Percentiles rank a stretch among this genome's conserved stretches.
Conservation (phyloP, 1,140 invertebrate genomes). For the Heterodera schachtii region DNA sequence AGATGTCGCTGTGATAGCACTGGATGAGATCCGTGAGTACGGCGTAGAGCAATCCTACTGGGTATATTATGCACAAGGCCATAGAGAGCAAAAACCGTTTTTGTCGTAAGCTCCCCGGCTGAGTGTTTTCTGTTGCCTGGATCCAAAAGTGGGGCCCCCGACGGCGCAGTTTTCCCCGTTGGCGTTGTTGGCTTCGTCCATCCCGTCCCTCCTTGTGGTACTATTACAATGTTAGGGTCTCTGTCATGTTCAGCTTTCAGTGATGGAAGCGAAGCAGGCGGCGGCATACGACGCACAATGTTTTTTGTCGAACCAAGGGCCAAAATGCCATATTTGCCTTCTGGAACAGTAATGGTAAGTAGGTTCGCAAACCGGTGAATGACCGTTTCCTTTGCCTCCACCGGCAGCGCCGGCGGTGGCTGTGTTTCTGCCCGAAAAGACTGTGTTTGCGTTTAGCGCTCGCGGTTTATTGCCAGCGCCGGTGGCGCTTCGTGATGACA, state of each 20-base stretch:
- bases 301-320: slow-evolving; percentile 55
- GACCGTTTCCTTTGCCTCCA: slow-evolving; percentile 45
- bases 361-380: slow-evolving; percentile 19
- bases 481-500: slow-evolving; percentile 57
- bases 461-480: slow-evolving; percentile 57
- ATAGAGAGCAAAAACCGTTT: background rate
- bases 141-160: background rate
- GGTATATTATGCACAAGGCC: slow-evolving; percentile 6
- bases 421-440: slow-evolving; percentile 56
- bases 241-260: slow-evolving; percentile 63
- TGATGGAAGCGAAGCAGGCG: slow-evolving; percentile 64
- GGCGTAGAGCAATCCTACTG: slow-evolving; percentile 24
- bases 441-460: slow-evolving; percentile 62
- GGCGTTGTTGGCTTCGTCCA: slow-evolving; percentile 56
- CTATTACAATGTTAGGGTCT: slow-evolving; percentile 57
- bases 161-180: background rate
- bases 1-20: slow-evolving; percentile 28
- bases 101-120: background rate
- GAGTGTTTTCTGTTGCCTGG: slow-evolving; percentile 1
- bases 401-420: slow-evolving; percentile 36
- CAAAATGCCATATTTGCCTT: slow-evolving; percentile 56
- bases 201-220: slow-evolving; percentile 63
- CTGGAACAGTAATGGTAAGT: slow-evolving; percentile 4
- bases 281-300: slow-evolving; percentile 65
- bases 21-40: slow-evolving; percentile 29